Evolutionary conservation across 2,888 invertebrate genomes (phyloP).

Genomic region (Timema cristinae): DNA sequence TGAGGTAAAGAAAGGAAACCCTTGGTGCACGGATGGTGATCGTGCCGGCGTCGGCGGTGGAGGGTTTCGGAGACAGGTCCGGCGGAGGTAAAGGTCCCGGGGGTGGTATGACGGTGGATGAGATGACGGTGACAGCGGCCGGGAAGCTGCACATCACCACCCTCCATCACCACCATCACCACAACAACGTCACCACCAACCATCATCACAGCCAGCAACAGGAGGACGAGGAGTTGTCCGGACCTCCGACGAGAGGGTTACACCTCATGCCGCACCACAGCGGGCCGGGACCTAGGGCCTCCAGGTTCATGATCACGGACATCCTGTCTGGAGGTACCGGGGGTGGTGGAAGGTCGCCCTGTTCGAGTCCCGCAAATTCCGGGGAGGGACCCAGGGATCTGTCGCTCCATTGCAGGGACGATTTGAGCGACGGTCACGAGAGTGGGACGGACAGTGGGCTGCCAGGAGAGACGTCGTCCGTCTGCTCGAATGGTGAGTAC

Average conservation of each 20-base stretch:
- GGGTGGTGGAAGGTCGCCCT: constrained; percentile 48
- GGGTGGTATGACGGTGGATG: constrained; percentile 37
- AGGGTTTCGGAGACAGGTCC: constrained; percentile 32
- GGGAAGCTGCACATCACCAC: constrained; percentile 37
- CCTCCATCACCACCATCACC: constrained; percentile 24
- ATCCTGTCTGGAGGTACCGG: constrained; percentile 60
- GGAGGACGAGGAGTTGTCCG: constrained; percentile 11
- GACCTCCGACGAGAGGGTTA: constrained; percentile 16
- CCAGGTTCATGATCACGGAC: constrained; percentile 87
- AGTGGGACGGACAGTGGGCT: constrained; percentile 53
- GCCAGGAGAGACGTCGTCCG: constrained; percentile 52
- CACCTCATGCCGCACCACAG: constrained; percentile 39
- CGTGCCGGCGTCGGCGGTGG: constrained; percentile 40
- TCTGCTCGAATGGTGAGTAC: constrained; percentile 53
- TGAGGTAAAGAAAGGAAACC: constrained; percentile 39
- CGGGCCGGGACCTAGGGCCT: constrained; percentile 51
- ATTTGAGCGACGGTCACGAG: constrained; percentile 40
- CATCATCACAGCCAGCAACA: constrained; percentile 11
- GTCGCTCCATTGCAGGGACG: constrained; percentile 46
- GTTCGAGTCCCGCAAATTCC: constrained; percentile 50
- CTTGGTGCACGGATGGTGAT: constrained; percentile 24
- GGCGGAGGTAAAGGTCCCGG: constrained; percentile 41
- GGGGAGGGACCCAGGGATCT: constrained; percentile 54
- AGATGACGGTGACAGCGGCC: constrained; percentile 35
- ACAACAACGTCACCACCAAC: constrained; percentile 19